Percentiles rank a stretch among this genome's conserved stretches.
phyloP scores from a whole-genome alignment of 1,140 invertebrate genomes.

The Pygmarrhopalites habei region DNA sequence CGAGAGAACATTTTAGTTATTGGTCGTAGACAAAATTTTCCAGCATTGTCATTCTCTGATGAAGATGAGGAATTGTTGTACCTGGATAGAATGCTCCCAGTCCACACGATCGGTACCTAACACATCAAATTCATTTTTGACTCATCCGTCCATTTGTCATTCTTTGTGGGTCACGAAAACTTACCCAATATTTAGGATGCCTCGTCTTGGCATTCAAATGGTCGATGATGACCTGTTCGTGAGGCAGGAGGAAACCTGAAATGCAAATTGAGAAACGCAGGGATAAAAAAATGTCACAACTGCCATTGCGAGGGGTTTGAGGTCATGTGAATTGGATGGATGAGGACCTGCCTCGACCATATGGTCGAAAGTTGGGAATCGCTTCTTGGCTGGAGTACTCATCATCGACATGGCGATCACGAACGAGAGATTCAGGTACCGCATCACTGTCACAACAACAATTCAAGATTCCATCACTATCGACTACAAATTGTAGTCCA shows the following conservation, averaged over 20 bases:
- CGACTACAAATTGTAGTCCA: no score
- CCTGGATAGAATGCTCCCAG: no score
- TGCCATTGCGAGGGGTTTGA: background rate
- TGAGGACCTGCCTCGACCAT: constrained; percentile 41
- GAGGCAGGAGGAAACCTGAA: constrained; percentile 50
- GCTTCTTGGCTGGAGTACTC: constrained; percentile 49
- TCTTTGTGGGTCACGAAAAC: no score
- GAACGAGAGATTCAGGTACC: constrained; percentile 50
- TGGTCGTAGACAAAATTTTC: no score
- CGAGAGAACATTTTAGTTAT: no score
- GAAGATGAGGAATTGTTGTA: no score
- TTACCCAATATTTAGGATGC: constrained; percentile 55
- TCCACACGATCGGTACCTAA: constrained; percentile 56
- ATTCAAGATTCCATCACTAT: no score
- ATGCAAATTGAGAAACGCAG: background rate
- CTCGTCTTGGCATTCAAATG: constrained; percentile 48
- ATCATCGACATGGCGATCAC: constrained; percentile 46
- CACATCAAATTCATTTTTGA: no score
- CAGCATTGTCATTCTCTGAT: no score
- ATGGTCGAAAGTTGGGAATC: constrained; percentile 52
- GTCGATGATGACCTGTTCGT: constrained; percentile 50
- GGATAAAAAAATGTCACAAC: background rate
- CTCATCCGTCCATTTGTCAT: no score
- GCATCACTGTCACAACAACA: no score
- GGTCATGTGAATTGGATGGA: background rate